A percentile compares a stretch with the other conserved stretches of the same genome.
Conservation (phyloP, 2,888 invertebrate species). For the Stenotaenia linearis region DNA sequence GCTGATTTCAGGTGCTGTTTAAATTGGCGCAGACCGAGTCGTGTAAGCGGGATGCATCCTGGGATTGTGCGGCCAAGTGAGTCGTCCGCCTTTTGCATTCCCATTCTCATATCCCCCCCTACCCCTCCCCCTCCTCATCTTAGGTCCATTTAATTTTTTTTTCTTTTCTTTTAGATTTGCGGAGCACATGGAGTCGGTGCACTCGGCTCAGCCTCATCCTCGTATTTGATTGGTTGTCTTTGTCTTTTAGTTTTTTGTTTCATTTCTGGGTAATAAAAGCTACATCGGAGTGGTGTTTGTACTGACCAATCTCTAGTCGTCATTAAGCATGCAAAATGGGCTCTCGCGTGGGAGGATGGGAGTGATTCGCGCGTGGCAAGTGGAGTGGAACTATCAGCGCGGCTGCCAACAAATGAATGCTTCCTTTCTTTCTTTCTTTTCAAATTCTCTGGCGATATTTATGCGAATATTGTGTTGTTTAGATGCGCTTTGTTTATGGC, state of each 20-base stretch:
- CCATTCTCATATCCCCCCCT: background rate
- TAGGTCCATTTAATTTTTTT: background rate
- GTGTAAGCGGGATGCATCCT: slow-evolving; percentile 47
- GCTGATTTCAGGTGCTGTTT: slow-evolving; percentile 47
- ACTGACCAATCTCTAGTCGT: slow-evolving; percentile 24
- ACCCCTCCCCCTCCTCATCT: background rate
- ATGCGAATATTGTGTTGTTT: slow-evolving; percentile 27
- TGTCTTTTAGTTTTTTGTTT: slow-evolving; percentile 6
- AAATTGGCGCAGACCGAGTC: slow-evolving; percentile 50
- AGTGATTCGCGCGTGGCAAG: slow-evolving; percentile 19
- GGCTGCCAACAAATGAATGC: slow-evolving; percentile 26
- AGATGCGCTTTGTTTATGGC: slow-evolving; percentile 29
- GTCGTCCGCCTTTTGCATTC: background rate
- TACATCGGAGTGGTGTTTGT: slow-evolving; percentile 6
- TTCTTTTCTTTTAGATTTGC: background rate
- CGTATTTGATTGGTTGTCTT: slow-evolving; percentile 17
- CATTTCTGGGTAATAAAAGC: slow-evolving; percentile 24
- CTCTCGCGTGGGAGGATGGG: slow-evolving; percentile 27
- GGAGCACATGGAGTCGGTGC: slow-evolving; percentile 26
- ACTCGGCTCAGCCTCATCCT: slow-evolving; percentile 14
- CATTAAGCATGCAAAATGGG: slow-evolving; percentile 21
- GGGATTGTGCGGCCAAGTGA: slow-evolving; percentile 42
- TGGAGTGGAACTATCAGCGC: slow-evolving; percentile 30
- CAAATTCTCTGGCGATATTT: slow-evolving; percentile 22
- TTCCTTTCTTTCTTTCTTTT: slow-evolving; percentile 26